Conservation (phyloP, 2,113 vertebrate species). For the Macquaria ambigua region DNA sequence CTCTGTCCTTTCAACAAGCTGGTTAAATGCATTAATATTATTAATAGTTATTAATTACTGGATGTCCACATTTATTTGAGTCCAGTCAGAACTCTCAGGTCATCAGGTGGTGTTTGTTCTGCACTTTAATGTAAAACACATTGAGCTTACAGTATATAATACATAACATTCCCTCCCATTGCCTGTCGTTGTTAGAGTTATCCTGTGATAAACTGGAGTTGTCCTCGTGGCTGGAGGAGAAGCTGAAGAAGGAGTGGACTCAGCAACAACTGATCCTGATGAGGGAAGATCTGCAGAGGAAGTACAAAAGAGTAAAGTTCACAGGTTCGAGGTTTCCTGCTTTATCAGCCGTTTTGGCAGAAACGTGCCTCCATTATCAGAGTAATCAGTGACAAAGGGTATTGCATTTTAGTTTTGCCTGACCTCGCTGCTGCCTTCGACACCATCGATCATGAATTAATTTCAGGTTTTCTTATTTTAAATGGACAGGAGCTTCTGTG, state of each 20-base stretch:
- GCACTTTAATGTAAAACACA: too few species aligned
- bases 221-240: conserved; percentile 72
- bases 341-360: neutral
- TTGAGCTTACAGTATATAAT: too few species aligned
- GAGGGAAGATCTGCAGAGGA: conserved; percentile 71
- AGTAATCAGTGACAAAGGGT: too few species aligned
- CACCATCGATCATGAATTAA: too few species aligned
- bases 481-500: too few species aligned
- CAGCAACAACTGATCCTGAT: conserved; percentile 62
- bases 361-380: neutral
- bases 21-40: neutral
- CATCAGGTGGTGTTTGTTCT: too few species aligned
- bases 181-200: conserved; percentile 12
- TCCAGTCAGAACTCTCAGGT: too few species aligned
- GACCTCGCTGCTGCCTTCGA: too few species aligned
- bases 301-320: conserved; percentile 67
- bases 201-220: conserved; percentile 65
- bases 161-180: neutral
- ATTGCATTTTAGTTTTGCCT: too few species aligned
- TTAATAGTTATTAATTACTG: neutral
- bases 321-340: conserved; percentile 70
- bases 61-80: too few species aligned
- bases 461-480: too few species aligned
- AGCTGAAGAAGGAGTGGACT: conserved; percentile 75
- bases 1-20: neutral